Percentiles rank a stretch among this genome's conserved stretches.
These are phyloP conservation scores for Calliphora vicina DNA, from an alignment of 1,140 invertebrate genomes.

Conservation along the genomic window DNA sequence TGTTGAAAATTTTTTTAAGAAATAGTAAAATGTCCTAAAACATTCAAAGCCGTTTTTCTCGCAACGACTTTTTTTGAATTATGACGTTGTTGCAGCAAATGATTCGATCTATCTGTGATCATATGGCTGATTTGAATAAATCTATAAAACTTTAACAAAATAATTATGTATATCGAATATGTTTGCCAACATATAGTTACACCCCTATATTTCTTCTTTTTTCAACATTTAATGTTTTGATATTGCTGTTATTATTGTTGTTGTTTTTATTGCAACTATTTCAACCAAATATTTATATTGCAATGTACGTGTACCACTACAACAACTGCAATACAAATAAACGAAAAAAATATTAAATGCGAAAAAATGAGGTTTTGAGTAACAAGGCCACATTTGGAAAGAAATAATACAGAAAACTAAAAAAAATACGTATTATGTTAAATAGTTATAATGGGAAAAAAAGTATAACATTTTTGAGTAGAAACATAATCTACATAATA, in stretches of 20 bases:
- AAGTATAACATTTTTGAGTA: background rate
- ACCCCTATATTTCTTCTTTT: no score
- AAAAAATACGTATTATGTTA: background rate
- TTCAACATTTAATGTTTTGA: background rate
- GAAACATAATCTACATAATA: background rate
- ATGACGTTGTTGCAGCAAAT: no score
- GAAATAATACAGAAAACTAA: background rate
- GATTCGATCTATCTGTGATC: no score
- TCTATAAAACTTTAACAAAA: no score
- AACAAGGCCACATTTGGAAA: background rate
- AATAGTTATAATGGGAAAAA: background rate
- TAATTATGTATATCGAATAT: no score
- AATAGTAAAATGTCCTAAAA: no score
- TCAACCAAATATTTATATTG: background rate
- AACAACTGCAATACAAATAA: background rate
- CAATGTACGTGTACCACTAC: background rate
- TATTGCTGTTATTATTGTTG: background rate
- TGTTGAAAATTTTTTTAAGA: no score
- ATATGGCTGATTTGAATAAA: no score
- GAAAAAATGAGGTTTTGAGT: conserved; percentile 16
- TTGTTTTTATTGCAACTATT: background rate
- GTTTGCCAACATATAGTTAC: no score
- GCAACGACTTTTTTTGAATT: no score
- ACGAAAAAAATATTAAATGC: background rate
- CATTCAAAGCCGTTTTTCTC: no score